Evolutionary conservation across 2,888 invertebrate genomes (phyloP).

Genomic region (Halictus quadricinctus): DNA sequence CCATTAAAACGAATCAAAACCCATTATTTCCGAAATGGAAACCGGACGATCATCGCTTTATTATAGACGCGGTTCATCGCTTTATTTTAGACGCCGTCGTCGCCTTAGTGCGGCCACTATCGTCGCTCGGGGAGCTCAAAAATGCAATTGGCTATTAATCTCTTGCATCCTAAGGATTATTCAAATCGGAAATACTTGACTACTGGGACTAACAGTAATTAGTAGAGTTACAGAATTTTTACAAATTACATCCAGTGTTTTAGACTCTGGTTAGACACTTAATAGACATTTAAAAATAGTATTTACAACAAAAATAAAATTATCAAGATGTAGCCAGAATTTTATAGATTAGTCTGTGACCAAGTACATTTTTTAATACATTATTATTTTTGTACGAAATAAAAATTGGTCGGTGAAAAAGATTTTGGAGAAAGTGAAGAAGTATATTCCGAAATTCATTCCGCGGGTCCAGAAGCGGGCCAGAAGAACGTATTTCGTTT

Average conservation of each 20-base stretch:
- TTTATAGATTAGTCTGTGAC: too few species aligned
- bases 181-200: not conserved
- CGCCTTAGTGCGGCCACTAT: not conserved
- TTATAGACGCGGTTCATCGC: not conserved
- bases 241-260: not conserved
- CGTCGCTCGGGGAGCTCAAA: not conserved
- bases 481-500: not conserved
- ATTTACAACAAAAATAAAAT: too few species aligned
- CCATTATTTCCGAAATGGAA: conserved; percentile 11
- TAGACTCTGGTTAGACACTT: not conserved
- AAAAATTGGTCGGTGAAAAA: not conserved
- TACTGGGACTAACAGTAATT: too few species aligned
- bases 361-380: too few species aligned
- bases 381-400: not conserved
- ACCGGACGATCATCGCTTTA: not conserved
- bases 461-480: not conserved
- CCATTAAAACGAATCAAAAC: conserved; percentile 16
- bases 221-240: not conserved
- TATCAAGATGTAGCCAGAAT: too few species aligned
- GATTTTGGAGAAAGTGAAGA: not conserved
- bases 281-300: not conserved
- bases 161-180: not conserved
- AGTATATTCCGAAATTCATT: not conserved
- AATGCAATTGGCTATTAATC: not conserved
- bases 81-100: not conserved